These are phyloP conservation scores for Alaudala cheleensis DNA, from an alignment of 2,113 vertebrate species.

Conservation along the genomic window DNA sequence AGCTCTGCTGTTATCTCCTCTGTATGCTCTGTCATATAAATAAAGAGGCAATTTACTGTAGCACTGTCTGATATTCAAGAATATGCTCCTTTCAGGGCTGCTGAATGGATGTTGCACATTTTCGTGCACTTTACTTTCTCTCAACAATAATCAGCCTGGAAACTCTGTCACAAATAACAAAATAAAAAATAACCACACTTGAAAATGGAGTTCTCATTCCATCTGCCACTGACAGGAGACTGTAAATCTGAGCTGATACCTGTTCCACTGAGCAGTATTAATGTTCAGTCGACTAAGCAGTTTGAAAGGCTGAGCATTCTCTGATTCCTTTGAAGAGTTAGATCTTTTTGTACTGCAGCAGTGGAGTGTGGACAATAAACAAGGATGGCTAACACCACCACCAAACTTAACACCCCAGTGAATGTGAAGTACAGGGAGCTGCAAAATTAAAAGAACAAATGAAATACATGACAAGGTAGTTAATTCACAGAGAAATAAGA, in stretches of 20 bases:
- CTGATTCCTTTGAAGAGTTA: not conserved
- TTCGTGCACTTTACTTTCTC: not conserved
- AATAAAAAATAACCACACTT: not conserved
- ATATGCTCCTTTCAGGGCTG: not conserved
- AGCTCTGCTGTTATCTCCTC: not conserved
- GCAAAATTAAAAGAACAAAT: not conserved
- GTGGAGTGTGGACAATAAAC: not conserved
- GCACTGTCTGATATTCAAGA: not conserved
- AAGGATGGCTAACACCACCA: not conserved
- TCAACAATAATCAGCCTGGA: not conserved
- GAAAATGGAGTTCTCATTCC: not conserved
- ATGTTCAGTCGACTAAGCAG: not conserved
- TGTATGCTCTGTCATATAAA: not conserved
- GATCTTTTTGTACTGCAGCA: not conserved
- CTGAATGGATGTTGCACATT: not conserved
- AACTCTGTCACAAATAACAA: not conserved
- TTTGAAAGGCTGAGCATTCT: not conserved
- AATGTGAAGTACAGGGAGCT: not conserved
- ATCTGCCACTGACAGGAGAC: not conserved
- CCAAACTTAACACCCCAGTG: not conserved
- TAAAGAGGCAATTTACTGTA: conserved; percentile 10
- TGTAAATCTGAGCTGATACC: not conserved
- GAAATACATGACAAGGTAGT: not conserved
- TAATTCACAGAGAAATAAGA: not conserved
- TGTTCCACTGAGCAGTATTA: not conserved